A percentile compares a stretch with the other conserved stretches of the same genome.
Conservation (phyloP, 1,140 invertebrate species). For the Acromyrmex charruanus region DNA sequence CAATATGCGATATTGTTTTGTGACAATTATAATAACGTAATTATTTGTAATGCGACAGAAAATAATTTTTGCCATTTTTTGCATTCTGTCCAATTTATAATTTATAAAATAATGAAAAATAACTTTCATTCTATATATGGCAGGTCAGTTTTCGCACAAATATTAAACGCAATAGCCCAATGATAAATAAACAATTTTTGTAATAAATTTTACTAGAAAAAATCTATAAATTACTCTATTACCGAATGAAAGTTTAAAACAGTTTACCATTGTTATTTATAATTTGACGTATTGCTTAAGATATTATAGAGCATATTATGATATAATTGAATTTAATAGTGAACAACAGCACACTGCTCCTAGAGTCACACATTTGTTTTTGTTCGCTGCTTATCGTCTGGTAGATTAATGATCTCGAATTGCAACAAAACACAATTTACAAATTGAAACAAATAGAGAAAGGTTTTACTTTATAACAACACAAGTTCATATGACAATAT, state of each 20-base stretch:
- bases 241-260: not conserved
- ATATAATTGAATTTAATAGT: not conserved
- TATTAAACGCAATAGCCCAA: not conserved
- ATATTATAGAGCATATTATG: not conserved
- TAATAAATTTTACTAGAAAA: slow-evolving; percentile 11
- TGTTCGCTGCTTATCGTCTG: not conserved
- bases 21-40: not conserved
- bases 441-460: not conserved
- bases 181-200: slow-evolving; percentile 36
- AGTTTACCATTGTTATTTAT: not conserved
- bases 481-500: slow-evolving; percentile 3
- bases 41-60: not conserved
- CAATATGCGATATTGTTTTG: not conserved
- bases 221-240: not conserved
- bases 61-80: not conserved
- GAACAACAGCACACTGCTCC: not conserved
- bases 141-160: not conserved
- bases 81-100: not conserved
- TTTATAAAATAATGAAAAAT: not conserved
- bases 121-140: not conserved
- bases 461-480: not conserved
- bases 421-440: not conserved
- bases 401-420: slow-evolving; percentile 28
- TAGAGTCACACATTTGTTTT: not conserved
- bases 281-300: not conserved